Base-by-base conservation (phyloP, 2,888 invertebrate species). In the Belgica antarctica region DNA sequence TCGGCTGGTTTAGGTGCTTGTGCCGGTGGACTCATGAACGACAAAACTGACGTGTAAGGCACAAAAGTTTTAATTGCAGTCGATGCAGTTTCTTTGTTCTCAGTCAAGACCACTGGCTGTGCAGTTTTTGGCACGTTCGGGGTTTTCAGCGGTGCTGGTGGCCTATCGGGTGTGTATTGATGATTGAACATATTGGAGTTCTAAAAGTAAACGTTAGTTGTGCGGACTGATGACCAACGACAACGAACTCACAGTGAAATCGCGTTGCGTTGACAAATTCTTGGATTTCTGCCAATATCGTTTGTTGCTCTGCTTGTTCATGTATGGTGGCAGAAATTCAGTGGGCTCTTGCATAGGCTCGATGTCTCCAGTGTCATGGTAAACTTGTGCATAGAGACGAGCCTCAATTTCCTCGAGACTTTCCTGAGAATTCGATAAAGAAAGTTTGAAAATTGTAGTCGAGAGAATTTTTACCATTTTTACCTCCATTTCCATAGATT, bases 321-420 rank as follows among this genome's bases (percentile, higher is more conserved):
- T 22, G 34, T 31, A 22, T 3, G 1, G 10, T 28, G 28, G 22
- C 47, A 47, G 12, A 7, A 28, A 3, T n/a, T 25, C 12, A 1
- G 19, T 8, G 7, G 31, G 10, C 46, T 22, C 12, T 4, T 36
- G 24, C 12, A 24, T 24, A 19, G 7, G 46, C 27, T 70, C 41
- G 41, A 62, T n/a, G n/a, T n/a, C n/a, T 12, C 19, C 28, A 2
- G 47, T 25, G 34, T 70, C 70, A 73, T 80, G 79, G 72, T 79
- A 79, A 66, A 79, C 75, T 71, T 77, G 76, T n/a, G 75, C 76
- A 72, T 80, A 80, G 1, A 80, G 75, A 72, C 76, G 76, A 47
- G 78, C 75, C 71, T 80, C 80, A 70, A 80, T 71, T 62, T 80
- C 80, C 71, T 77, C 76, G 8, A 78, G 71, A 71, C 76, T 76